These are phyloP conservation scores for Suricata suricatta DNA, from an alignment of 2,113 vertebrate genomes.

Conservation along the genomic window DNA sequence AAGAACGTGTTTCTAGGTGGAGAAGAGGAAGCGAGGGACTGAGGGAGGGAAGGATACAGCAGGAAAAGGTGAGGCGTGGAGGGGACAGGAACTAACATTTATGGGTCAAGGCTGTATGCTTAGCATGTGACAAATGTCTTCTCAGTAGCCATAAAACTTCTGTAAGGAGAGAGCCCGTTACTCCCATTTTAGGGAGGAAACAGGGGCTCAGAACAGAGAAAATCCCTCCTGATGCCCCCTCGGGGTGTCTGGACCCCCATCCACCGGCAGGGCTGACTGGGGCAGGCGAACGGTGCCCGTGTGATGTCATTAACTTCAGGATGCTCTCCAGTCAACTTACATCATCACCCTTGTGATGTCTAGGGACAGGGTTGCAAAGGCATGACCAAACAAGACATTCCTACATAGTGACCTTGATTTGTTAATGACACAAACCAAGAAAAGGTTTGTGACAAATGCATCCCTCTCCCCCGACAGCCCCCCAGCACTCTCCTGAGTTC, in stretches of 20 bases:
- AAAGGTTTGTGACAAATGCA: constrained; percentile 89
- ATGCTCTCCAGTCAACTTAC: background rate
- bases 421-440: constrained; percentile 42
- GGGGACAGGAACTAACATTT: too few species aligned
- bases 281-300: background rate
- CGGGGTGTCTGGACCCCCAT: background rate
- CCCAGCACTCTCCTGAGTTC: constrained; percentile 88
- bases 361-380: background rate
- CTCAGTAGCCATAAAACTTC: background rate
- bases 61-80: background rate
- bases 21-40: background rate
- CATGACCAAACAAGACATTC: background rate
- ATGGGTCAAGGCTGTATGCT: background rate
- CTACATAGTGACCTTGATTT: background rate
- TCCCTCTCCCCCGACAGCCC: too few species aligned
- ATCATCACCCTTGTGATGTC: background rate
- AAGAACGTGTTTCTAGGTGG: background rate
- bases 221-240: background rate
- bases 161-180: background rate
- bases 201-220: background rate
- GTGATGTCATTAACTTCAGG: background rate
- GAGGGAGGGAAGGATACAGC: background rate
- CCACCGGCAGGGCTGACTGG: rapidly evolving
- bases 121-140: background rate
- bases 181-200: background rate